Conservation (phyloP, 2,797 vertebrate genomes). For the Peromyscus nudipes region DNA sequence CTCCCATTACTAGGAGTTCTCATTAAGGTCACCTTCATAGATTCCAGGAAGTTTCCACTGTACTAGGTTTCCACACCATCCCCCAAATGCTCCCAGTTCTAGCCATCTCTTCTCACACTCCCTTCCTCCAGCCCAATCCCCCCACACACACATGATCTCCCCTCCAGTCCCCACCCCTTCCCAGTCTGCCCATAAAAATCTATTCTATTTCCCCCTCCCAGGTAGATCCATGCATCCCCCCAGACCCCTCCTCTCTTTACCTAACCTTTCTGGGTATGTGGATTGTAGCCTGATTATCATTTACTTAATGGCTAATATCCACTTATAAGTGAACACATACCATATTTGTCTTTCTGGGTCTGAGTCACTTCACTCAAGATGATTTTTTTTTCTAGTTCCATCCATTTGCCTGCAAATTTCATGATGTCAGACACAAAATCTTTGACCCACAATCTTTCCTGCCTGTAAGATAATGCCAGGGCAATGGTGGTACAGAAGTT, state of each 20-base stretch:
- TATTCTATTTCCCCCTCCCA: background rate
- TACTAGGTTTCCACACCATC: background rate
- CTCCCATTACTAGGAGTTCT: background rate
- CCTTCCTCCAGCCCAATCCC: background rate
- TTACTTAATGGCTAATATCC: background rate
- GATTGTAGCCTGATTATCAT: background rate
- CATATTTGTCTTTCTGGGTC: background rate
- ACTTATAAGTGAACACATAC: background rate
- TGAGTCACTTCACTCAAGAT: background rate
- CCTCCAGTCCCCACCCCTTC: background rate
- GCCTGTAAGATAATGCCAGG: background rate
- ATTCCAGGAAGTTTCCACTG: background rate
- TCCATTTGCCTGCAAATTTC: background rate
- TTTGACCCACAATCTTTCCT: background rate
- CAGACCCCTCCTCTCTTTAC: background rate
- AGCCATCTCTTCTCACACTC: background rate
- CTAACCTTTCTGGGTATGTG: background rate
- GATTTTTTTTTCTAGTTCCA: background rate
- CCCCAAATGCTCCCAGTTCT: background rate
- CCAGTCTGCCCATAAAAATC: background rate
- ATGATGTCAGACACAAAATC: background rate
- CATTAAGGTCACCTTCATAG: background rate
- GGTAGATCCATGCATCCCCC: background rate
- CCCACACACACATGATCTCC: background rate
- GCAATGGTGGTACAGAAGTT: background rate